Evolutionary conservation across 2,888 invertebrate genomes (phyloP), one percentile per base, ranked within the genome.

Genomic region (Entomobrya multifasciata): DNA sequence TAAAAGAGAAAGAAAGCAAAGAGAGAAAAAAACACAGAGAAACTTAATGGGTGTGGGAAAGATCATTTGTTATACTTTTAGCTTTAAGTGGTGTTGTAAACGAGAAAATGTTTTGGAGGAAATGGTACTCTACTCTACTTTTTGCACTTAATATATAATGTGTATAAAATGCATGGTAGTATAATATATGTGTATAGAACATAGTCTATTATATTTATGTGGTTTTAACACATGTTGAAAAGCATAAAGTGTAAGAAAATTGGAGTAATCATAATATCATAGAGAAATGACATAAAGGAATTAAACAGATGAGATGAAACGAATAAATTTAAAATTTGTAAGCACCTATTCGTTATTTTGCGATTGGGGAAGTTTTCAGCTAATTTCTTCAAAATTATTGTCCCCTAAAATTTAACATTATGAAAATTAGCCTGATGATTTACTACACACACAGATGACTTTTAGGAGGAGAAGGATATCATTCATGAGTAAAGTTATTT

Each of bases 31-130:
- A 8, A 10, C 8, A 49, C 8, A 74, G 70, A 82, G 82, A 82
- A 82, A 82, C 82, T 82, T 84, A 84, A 84, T 84, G 84, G 84
- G 84, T 84, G 76, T 84, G 84, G 84, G 84, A 84, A 84, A 84
- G 77, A 84, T 84, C 84, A 84, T 84, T 84, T 84, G 84, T 84
- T 84, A 84, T 84, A 84, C 84, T 84, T 84, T 77, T 84, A 74
- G 83, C 76, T 76, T 76, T 83, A 83, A 83, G 83, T 83, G 83
- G 22, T 65, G 52, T 52, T 62, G 52, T 76, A 76, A 83, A 83
- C 74, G 74, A 76, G 65, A 65, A 74, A 76, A 83, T 76, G 47
- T 76, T 76, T 60, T 76, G 27, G 57, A 49, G 62, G 30, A 76
- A 41, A 60, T 25, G 44, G 67, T 62, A 79, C 60, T 41, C 41